phyloP scores from a whole-genome alignment of 2,113 vertebrate genomes.

The Oncorhynchus nerka region DNA sequence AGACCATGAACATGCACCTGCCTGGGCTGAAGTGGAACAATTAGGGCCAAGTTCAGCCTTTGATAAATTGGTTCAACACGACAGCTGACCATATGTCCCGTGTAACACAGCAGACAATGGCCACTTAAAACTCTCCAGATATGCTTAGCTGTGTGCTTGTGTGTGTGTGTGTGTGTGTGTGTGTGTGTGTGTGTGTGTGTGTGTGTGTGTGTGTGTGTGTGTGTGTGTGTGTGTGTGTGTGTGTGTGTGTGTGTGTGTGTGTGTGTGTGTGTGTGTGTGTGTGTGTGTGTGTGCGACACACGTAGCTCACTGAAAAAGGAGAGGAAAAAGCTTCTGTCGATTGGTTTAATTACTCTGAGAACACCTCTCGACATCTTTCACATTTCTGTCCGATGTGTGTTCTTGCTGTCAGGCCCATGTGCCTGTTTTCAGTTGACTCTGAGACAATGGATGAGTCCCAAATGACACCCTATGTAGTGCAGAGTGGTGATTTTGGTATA shows the following conservation, averaged over 20 bases:
- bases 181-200: neutral
- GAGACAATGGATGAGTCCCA: too few species aligned
- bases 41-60: slow-evolving; percentile 89
- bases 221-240: neutral
- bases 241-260: neutral
- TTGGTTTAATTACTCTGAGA: neutral
- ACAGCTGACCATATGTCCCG: slow-evolving; percentile 92
- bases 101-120: slow-evolving; percentile 75
- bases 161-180: neutral
- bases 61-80: slow-evolving; percentile 88
- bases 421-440: too few species aligned
- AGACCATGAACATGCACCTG: slow-evolving; percentile 35
- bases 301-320: neutral
- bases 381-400: neutral
- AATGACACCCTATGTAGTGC: too few species aligned
- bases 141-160: neutral
- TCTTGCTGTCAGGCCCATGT: too few species aligned
- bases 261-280: neutral
- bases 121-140: slow-evolving; percentile 26
- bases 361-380: slow-evolving; percentile 43
- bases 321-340: neutral
- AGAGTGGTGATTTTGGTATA: too few species aligned
- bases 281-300: neutral
- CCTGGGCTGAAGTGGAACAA: slow-evolving; percentile 84
- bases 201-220: neutral